Evolutionary conservation across 2,888 invertebrate species (phyloP), one percentile per base, ranked within the genome.

Genomic region (Acrobasis suavella): DNA sequence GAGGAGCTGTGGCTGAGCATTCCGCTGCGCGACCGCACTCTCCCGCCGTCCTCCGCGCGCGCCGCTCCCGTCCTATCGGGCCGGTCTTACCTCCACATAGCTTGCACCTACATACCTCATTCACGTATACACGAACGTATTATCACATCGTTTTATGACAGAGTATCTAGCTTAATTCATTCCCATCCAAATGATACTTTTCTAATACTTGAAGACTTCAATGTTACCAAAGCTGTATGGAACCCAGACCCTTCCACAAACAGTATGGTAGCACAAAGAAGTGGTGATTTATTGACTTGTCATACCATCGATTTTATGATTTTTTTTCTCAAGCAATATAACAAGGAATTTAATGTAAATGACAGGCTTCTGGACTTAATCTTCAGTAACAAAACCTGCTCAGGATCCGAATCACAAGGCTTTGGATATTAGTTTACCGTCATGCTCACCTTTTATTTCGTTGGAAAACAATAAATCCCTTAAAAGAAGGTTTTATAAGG

Each of bases 51-150:
- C 49, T 5, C 32, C 52, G 52, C 52, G 12, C 5, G 15, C 49
- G 22, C 52, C 22, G 22, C 52, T 7, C 0, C 52, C 7, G 52
- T 15, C 50, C 42, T 2, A 15, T 46, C 58, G 17, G 10, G 6
- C 17, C 16, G 9, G 9, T 42, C 17, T 9, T 15, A 58, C 14
- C 46, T 59, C 1, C 50, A 50, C 10, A 50, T 50, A 37, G 59
- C 16, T 0, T 59, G 59, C 12, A 50, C 50, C 2, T 59, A 59
- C 37, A 50, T 59, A 9, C 59, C 59, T 1, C 59, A 59, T 15
- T 50, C 50, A 16, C 15, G n/a, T 6, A n/a, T 95, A 95, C 72
- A 94, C 93, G 89, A 93, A 32, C 39, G 39, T 39, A 12, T 17
- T 8, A 9, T 12, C 2, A 14, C 16, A 17, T 42, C 14, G 9